Percentiles rank a stretch among this genome's conserved stretches.
These are phyloP conservation scores for Prunella himalayana DNA, from an alignment of 2,113 vertebrate species.

Conservation along the genomic window DNA sequence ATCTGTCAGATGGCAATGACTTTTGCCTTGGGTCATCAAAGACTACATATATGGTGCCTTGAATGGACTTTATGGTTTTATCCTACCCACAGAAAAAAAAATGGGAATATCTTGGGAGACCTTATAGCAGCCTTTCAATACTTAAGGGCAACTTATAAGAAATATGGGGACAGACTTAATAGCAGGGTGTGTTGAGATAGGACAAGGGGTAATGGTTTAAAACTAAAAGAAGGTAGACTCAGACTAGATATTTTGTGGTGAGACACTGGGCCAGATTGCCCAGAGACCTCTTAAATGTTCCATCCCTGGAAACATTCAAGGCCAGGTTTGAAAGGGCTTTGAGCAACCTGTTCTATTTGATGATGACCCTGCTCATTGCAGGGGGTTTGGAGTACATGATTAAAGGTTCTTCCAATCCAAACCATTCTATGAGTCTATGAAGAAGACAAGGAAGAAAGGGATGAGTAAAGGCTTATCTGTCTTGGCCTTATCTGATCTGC, in stretches of 20 bases:
- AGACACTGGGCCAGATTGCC: background rate
- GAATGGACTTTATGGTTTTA: background rate
- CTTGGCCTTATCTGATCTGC: background rate
- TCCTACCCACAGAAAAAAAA: background rate
- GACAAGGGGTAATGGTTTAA: background rate
- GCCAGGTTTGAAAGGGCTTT: background rate
- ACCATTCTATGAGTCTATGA: background rate
- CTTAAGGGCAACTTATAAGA: background rate
- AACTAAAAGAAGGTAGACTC: background rate
- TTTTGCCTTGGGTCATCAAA: background rate
- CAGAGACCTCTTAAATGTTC: background rate
- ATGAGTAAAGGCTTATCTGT: background rate
- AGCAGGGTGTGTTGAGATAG: rapidly evolving
- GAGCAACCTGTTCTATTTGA: background rate
- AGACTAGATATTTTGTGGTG: background rate
- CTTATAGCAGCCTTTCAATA: background rate
- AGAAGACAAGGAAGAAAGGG: background rate
- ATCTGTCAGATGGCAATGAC: background rate
- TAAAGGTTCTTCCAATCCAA: background rate
- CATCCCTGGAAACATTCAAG: background rate
- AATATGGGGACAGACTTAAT: background rate
- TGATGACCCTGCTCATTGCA: background rate
- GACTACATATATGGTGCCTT: background rate
- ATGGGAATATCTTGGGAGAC: background rate
- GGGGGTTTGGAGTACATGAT: background rate